Base-by-base conservation (phyloP, 2,888 invertebrate genomes). In the Choristoneura rosaceana region DNA sequence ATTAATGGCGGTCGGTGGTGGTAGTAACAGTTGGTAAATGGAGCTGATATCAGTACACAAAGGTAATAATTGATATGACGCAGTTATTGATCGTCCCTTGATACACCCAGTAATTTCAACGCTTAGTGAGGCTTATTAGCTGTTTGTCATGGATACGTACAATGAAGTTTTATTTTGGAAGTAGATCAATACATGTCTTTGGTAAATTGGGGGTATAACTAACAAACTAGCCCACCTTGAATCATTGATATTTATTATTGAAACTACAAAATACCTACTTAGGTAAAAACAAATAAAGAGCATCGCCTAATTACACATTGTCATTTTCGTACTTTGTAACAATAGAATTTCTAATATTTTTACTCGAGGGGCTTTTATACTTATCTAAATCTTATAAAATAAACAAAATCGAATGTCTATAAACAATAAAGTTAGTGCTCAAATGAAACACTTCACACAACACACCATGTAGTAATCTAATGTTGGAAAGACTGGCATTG, bases 401-500 rank as follows among this genome's bases (percentile, higher is more conserved):
- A 52, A 52, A 52, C 15, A 17, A 52, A 52, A 52, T 52, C 50
- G 15, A 52, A 52, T 52, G 9, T 4, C 1, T n/a, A 5, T 58
- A 12, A 15, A 17, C 55, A 33, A 66, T 55, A 43, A 17, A 55
- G 12, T 17, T 38, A 47, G 62, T 62, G 62, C 69, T 55, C n/a
- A 43, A n/a, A 55, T 15, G 15, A 43, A 73, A 69, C 43, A 74
- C 75, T 64, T 76, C 60, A 78, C 71, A 79, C 73, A 75, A 71
- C 75, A 80, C 79, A 73, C 75, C 78, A 78, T 78, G 74, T 75
- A 75, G 52, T 69, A 81, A 87, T 89, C 85, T 87, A 85, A 89
- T 91, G 91, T 92, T 92, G 92, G 93, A 94, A 92, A 93, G 93
- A 93, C 87, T 88, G 82, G 83, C 81, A 81, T 87, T 85, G 87